phyloP scores from a whole-genome alignment of 2,113 vertebrate genomes.

The human region DNA sequence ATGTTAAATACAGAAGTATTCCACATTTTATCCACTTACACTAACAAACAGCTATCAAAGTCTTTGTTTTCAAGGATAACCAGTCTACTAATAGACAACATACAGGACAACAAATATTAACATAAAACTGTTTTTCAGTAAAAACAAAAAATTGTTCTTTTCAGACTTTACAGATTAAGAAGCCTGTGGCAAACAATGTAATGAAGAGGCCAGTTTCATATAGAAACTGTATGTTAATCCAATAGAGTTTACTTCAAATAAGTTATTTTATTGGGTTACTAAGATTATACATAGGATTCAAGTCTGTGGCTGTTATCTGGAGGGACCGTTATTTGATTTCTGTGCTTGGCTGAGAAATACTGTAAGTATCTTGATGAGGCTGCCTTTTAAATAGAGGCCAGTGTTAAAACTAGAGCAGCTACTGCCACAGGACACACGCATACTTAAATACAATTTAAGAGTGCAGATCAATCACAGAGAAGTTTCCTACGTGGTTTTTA shows the following conservation, averaged over 20 bases:
- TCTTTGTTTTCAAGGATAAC: background rate
- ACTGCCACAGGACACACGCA: background rate
- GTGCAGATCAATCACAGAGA: background rate
- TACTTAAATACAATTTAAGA: background rate
- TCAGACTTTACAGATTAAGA: background rate
- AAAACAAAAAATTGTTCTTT: background rate
- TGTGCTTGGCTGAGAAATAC: background rate
- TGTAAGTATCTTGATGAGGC: background rate
- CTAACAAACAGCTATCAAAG: background rate
- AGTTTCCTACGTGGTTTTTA: background rate
- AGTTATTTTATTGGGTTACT: background rate
- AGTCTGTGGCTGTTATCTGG: background rate
- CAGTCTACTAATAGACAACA: background rate
- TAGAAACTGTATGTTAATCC: background rate
- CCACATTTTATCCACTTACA: background rate
- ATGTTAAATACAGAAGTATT: background rate
- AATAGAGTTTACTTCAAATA: background rate
- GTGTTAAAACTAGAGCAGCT: background rate
- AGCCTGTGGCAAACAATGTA: background rate
- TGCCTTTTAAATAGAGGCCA: background rate
- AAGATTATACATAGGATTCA: background rate
- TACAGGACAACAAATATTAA: background rate
- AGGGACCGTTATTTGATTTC: background rate
- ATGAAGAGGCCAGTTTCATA: background rate
- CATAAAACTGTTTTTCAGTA: background rate